Evolutionary conservation across 1,140 invertebrate species (phyloP).

Genomic region (Pseudomyrmex concolor): DNA sequence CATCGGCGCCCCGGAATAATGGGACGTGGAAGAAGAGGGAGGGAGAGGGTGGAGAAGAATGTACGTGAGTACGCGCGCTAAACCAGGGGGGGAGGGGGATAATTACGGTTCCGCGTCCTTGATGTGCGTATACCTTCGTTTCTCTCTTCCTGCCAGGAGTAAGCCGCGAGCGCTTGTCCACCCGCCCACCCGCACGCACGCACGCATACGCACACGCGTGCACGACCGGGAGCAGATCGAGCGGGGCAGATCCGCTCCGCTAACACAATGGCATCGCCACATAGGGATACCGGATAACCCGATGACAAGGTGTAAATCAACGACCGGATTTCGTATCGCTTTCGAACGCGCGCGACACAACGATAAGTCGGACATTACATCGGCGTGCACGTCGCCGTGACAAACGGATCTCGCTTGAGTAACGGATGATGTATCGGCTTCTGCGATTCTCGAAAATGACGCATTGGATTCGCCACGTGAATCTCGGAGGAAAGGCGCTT

Average conservation of each 20-base stretch:
- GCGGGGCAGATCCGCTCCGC: conserved; percentile 1
- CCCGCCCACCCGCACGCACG: neutral
- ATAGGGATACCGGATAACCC: conserved; percentile 62
- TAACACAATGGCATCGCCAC: conserved; percentile 38
- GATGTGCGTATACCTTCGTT: conserved; percentile 58
- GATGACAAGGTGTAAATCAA: conserved; percentile 75
- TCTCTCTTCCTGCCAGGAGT: conserved; percentile 46
- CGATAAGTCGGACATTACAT: conserved; percentile 66
- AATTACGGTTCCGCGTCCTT: conserved; percentile 71
- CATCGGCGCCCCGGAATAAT: conserved; percentile 60
- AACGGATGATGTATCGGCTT: conserved; percentile 49
- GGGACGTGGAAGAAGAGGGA: neutral
- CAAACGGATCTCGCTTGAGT: conserved; percentile 59
- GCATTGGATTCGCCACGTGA: conserved; percentile 46
- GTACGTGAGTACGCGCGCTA: conserved; percentile 1
- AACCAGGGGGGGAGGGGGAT: conserved; percentile 41
- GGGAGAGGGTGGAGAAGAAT: neutral
- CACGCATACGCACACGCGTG: neutral
- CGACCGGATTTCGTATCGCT: conserved; percentile 60
- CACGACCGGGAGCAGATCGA: conserved; percentile 8
- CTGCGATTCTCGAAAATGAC: conserved; percentile 51
- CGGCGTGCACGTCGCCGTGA: conserved; percentile 42
- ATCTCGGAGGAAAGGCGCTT: conserved; percentile 17
- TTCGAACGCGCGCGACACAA: conserved; percentile 54
- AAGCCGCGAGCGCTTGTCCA: neutral